Evolutionary conservation across 2,113 vertebrate genomes (phyloP).

Genomic region (Calyptommatus sinebrachiatus): DNA sequence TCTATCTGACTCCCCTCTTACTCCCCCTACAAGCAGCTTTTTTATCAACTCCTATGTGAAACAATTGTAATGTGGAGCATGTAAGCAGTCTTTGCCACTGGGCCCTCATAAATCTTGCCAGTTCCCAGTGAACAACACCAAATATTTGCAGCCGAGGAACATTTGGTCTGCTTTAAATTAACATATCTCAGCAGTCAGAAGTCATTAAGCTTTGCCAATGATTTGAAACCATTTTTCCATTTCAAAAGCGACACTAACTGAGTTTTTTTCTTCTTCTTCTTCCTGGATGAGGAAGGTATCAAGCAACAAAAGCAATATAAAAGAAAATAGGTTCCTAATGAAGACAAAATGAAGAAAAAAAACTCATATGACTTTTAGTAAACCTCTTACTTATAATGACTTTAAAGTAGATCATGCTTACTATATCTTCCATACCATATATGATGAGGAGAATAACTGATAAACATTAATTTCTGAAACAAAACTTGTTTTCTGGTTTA

Average conservation of each 20-base stretch:
- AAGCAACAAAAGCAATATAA: slow-evolving; percentile 67
- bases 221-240: slow-evolving; percentile 84
- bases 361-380: slow-evolving; percentile 57
- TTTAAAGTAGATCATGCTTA: slow-evolving; percentile 56
- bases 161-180: slow-evolving; percentile 84
- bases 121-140: slow-evolving; percentile 81
- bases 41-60: slow-evolving; percentile 72
- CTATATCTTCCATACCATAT: background rate
- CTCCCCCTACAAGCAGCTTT: slow-evolving; percentile 32
- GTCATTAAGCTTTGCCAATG: slow-evolving; percentile 80
- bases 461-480: slow-evolving; percentile 52
- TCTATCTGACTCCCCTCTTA: background rate
- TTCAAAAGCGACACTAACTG: slow-evolving; percentile 74
- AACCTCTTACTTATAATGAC: slow-evolving; percentile 61
- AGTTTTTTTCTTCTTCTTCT: slow-evolving; percentile 56
- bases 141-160: slow-evolving; percentile 85
- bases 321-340: slow-evolving; percentile 66
- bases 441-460: slow-evolving; percentile 64
- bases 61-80: slow-evolving; percentile 76
- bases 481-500: slow-evolving; percentile 59
- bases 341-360: slow-evolving; percentile 57
- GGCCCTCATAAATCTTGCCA: slow-evolving; percentile 83
- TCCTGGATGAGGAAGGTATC: slow-evolving; percentile 62
- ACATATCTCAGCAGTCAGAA: slow-evolving; percentile 85
- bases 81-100: slow-evolving; percentile 78